Evolutionary conservation across 2,113 vertebrate species (phyloP).

Genomic region (Gallinago media): DNA sequence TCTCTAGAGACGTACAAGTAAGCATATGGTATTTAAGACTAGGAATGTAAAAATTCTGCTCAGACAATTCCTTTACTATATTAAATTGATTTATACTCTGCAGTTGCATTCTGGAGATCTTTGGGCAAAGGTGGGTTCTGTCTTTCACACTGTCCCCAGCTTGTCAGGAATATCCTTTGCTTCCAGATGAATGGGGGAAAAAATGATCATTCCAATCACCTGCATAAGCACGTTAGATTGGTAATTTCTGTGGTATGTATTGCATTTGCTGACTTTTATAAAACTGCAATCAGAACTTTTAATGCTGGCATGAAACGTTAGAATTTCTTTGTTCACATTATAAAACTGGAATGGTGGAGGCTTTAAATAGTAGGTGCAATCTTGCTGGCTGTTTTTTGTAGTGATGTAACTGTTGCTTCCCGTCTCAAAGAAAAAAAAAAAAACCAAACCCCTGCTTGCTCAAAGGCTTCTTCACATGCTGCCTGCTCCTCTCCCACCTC

Average conservation of each 20-base stretch:
- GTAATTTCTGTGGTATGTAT: neutral
- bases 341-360: neutral
- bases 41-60: neutral
- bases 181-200: neutral
- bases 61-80: neutral
- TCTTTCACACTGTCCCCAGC: neutral
- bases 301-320: neutral
- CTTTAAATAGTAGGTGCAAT: neutral
- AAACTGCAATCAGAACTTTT: neutral
- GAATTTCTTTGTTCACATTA: neutral
- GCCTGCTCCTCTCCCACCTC: neutral
- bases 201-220: neutral
- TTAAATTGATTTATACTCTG: neutral
- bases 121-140: conserved; percentile 16
- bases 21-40: neutral
- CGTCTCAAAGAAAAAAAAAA: neutral
- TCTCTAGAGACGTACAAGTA: neutral
- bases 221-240: neutral
- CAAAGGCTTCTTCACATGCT: neutral
- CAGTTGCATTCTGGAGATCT: neutral
- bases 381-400: neutral
- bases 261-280: neutral
- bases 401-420: neutral
- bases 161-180: neutral
- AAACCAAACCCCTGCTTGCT: neutral